Evolutionary conservation across 2,888 invertebrate species (phyloP).

Genomic region (Sisyra terminalis): DNA sequence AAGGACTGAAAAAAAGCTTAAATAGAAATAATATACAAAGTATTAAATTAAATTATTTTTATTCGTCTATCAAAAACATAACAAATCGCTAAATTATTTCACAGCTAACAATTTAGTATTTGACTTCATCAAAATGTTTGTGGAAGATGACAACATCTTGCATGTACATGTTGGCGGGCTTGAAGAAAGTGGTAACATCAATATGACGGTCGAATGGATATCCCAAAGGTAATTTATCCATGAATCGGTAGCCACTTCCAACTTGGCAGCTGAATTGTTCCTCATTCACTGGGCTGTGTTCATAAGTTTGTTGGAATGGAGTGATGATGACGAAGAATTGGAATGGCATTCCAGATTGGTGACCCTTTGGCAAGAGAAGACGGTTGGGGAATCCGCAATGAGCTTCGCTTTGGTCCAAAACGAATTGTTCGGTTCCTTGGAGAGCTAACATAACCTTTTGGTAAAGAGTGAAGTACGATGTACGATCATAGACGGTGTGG

Average conservation of each 20-base stretch:
- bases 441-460: constrained; percentile 39
- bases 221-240: constrained; percentile 32
- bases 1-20: too few relatives aligned
- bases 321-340: constrained; percentile 44
- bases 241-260: constrained; percentile 32
- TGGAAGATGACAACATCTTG: constrained; percentile 43
- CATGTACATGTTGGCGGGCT: constrained; percentile 40
- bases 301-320: constrained; percentile 7
- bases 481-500: constrained; percentile 42
- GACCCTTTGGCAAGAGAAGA: constrained; percentile 50
- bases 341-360: constrained; percentile 42
- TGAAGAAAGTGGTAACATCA: constrained; percentile 34
- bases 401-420: constrained; percentile 34
- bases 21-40: too few relatives aligned
- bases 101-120: not conserved
- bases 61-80: too few relatives aligned
- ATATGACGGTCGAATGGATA: constrained; percentile 51
- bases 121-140: constrained; percentile 24
- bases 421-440: constrained; percentile 33
- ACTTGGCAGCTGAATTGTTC: constrained; percentile 31
- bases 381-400: constrained; percentile 55
- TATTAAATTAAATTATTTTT: too few relatives aligned
- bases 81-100: too few relatives aligned
- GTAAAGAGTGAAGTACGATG: constrained; percentile 44
- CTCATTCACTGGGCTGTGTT: constrained; percentile 28